Evolutionary conservation across 2,888 invertebrate genomes (phyloP).

Genomic region (Acronicta leporina): DNA sequence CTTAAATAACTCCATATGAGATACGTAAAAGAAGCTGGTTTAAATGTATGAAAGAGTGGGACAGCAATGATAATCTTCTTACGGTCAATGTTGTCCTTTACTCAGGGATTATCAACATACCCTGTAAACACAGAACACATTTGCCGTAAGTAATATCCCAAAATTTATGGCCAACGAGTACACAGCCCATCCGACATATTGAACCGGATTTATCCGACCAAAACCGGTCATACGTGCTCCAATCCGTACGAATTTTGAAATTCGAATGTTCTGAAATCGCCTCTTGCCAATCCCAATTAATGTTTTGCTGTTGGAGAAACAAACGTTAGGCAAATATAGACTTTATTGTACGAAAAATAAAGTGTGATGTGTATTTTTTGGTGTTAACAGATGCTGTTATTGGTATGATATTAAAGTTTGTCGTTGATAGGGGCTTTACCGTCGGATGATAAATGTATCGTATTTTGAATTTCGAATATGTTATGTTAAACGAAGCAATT

Average conservation of each 20-base stretch:
- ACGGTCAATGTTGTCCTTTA: slow-evolving; percentile 9
- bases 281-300: slow-evolving; percentile 45
- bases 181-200: slow-evolving; percentile 61
- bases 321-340: slow-evolving; percentile 15
- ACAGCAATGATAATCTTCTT: slow-evolving; percentile 13
- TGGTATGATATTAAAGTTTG: slow-evolving; percentile 44
- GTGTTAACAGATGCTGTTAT: slow-evolving; percentile 25
- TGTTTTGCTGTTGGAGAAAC: slow-evolving; percentile 30
- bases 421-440: slow-evolving; percentile 48
- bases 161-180: slow-evolving; percentile 47
- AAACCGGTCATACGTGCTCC: slow-evolving; percentile 60
- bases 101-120: slow-evolving; percentile 24
- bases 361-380: background rate
- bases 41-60: background rate
- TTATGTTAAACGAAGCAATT: slow-evolving; percentile 21
- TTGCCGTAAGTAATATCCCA: slow-evolving; percentile 24
- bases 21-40: too few relatives aligned
- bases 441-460: slow-evolving; percentile 36
- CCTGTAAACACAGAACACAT: slow-evolving; percentile 46
- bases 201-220: slow-evolving; percentile 62
- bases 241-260: slow-evolving; percentile 54
- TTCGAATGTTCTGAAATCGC: slow-evolving; percentile 37
- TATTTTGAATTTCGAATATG: slow-evolving; percentile 18
- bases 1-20: too few relatives aligned
- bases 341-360: slow-evolving; percentile 8